phyloP scores from a whole-genome alignment of 2,113 vertebrate genomes.

The Leptobrachium leishanense region DNA sequence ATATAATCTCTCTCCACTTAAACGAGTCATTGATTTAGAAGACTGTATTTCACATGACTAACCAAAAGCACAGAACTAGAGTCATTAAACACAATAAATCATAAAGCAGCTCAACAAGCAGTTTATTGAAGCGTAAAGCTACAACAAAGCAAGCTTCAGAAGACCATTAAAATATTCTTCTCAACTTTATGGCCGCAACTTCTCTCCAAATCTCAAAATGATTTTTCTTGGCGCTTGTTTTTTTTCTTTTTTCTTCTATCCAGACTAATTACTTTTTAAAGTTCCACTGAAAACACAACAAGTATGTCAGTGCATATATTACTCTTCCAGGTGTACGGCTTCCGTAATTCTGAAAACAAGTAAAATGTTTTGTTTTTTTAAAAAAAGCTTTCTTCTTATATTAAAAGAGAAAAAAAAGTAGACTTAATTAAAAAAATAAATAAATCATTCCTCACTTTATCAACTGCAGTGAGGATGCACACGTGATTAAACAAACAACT shows the following conservation, averaged over 20 bases:
- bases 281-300: constrained; percentile 1
- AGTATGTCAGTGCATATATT: not conserved
- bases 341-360: too few relatives aligned
- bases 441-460: too few relatives aligned
- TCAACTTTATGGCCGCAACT: constrained; percentile 27
- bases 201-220: constrained; percentile 10
- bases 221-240: not conserved
- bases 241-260: not conserved
- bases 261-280: constrained; percentile 6
- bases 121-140: constrained; percentile 41
- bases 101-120: constrained; percentile 45
- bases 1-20: constrained; percentile 45
- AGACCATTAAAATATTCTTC: constrained; percentile 23
- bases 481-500: too few relatives aligned
- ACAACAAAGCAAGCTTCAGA: constrained; percentile 32
- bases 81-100: constrained; percentile 37
- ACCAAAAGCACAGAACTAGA: constrained; percentile 45
- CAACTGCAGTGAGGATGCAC: too few relatives aligned
- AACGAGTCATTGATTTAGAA: constrained; percentile 50
- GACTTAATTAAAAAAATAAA: too few relatives aligned
- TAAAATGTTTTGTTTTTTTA: too few relatives aligned
- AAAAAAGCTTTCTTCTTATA: too few relatives aligned
- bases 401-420: too few relatives aligned
- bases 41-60: constrained; percentile 19
- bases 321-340: too few relatives aligned